phyloP scores from a whole-genome alignment of 2,888 invertebrate genomes.

The Aphidius colemani region DNA sequence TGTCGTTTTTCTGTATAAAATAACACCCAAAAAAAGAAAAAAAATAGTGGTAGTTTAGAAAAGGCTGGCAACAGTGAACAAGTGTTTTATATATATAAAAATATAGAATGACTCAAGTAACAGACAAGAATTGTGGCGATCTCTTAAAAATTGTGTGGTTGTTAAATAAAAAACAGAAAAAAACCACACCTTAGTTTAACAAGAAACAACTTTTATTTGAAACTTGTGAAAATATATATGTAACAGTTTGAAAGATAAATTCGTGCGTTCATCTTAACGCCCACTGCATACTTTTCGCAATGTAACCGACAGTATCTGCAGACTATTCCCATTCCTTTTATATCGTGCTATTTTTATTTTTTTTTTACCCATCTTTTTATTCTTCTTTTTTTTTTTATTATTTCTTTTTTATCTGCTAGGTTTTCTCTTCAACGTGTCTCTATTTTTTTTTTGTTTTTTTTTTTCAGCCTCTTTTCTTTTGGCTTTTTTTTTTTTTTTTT shows the following conservation, averaged over 20 bases:
- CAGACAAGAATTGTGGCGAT: constrained; percentile 21
- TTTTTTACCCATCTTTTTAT: not conserved
- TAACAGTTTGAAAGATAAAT: constrained; percentile 35
- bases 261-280: constrained; percentile 34
- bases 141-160: constrained; percentile 6
- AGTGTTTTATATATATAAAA: too few species aligned
- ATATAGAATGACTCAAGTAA: not conserved
- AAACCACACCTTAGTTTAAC: not conserved
- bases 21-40: too few species aligned
- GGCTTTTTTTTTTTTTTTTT: constrained; percentile 1
- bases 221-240: constrained; percentile 26
- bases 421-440: not conserved
- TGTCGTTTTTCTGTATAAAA: too few species aligned
- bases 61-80: too few species aligned
- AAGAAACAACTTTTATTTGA: constrained; percentile 31
- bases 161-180: not conserved
- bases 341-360: not conserved
- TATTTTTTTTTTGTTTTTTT: constrained; percentile 1
- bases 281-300: constrained; percentile 4
- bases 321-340: too few species aligned
- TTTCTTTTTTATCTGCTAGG: not conserved
- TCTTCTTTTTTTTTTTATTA: constrained; percentile 6
- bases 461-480: not conserved
- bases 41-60: too few species aligned
- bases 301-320: not conserved